Percentiles rank a stretch among this genome's conserved stretches.
phyloP scores from a whole-genome alignment of 2,113 vertebrate genomes.

The Pseudorhombus dupliciocellatus region DNA sequence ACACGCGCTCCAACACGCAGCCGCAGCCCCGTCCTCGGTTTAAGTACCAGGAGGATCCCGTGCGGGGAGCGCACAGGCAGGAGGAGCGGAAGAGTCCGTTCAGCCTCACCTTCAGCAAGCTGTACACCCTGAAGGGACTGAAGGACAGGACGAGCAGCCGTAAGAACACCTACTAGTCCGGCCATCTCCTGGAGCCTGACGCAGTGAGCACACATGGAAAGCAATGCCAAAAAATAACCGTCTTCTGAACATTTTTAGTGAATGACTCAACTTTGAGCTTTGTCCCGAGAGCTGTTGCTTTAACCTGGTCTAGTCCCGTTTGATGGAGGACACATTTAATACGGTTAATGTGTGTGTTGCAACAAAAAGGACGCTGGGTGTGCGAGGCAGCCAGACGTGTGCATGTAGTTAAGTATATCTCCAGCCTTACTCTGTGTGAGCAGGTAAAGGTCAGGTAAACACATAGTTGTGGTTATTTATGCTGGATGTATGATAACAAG shows the following conservation, averaged over 20 bases:
- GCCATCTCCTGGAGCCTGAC: not conserved
- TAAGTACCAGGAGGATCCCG: not conserved
- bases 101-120: slow-evolving; percentile 35
- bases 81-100: slow-evolving; percentile 34
- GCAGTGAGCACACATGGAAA: not conserved
- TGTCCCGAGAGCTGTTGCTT: not conserved
- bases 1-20: slow-evolving; percentile 14
- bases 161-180: slow-evolving; percentile 51
- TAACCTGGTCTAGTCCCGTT: too few species aligned
- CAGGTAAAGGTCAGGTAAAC: not conserved
- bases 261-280: not conserved
- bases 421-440: too few species aligned
- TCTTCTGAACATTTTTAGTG: not conserved
- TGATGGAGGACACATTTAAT: too few species aligned
- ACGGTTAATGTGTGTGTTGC: too few species aligned
- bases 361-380: too few species aligned
- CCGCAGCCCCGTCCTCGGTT: not conserved
- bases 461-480: not conserved
- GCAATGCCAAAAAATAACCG: not conserved
- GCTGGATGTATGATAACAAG: not conserved
- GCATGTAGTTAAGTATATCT: too few species aligned
- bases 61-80: not conserved
- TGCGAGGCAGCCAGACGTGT: too few species aligned
- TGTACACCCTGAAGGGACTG: slow-evolving; percentile 56
- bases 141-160: slow-evolving; percentile 54